Evolutionary conservation across 2,888 invertebrate species (phyloP), one percentile per base, ranked within the genome.

Genomic region (Andrena haemorrhoa): DNA sequence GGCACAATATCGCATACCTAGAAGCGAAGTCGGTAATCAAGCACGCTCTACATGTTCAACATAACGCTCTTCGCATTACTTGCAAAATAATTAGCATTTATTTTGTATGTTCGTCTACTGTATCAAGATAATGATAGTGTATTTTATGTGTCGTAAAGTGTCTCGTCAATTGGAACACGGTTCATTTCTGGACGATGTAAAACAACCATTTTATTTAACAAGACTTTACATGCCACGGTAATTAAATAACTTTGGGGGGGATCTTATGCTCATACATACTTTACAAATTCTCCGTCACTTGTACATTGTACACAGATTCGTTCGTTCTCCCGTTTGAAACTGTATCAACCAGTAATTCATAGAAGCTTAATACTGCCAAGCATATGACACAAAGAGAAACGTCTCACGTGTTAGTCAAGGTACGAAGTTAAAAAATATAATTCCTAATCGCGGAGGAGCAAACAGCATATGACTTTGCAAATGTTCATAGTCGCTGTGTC

Each of bases 1-100:
- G 26, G 71, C 61, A 82, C 76, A 71, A 73, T 71, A 79, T 82
- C 69, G 79, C 74, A 80, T 74, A 72, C 87, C 87, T 86, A 87
- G 56, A 80, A 83, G 76, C 70, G 75, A 79, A 70, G 65, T 73
- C 60, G 53, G n/a, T 35, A 31, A 69, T 56, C 75, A 60, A 80
- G 56, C 64, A 61, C 82, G 53, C 7, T 60, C 58, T 79, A 61
- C 61, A 33, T 23, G 26, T 71, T 81, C 29, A 58, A 72, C 8
- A 61, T 70, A 20, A 53, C 31, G 65, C 31, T 16, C 49, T 51
- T 49, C 47, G 64, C 64, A 23, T 68, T 12, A 23, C 35, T 58
- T 53, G 31, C 29, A 10, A 20, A 33, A 16, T 23, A 12, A 10
- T 33, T 35, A 35, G 68, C 20, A 35, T 61, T 16, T 6, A 23